Conservation (phyloP, 1,140 invertebrate species). For the Linepithema humile region DNA sequence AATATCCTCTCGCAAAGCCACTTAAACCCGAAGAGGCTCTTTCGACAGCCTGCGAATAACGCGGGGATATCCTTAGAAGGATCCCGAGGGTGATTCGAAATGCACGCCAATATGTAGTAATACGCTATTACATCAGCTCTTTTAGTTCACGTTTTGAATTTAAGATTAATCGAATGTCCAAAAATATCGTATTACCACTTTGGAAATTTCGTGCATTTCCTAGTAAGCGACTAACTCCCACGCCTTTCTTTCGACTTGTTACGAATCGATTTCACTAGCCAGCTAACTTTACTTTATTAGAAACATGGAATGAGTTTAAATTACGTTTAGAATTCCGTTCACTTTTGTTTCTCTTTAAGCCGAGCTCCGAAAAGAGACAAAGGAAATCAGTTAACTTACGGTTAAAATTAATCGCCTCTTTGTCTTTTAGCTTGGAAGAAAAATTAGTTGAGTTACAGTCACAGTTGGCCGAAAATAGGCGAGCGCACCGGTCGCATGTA, state of each 20-base stretch:
- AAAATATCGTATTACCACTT: background rate
- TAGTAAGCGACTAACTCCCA: background rate
- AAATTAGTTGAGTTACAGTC: conserved; percentile 1
- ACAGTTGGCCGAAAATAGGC: background rate
- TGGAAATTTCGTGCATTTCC: background rate
- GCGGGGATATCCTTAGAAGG: conserved; percentile 5
- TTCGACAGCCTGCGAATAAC: conserved; percentile 10
- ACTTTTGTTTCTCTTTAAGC: background rate
- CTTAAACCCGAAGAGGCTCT: conserved; percentile 32
- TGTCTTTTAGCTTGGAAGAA: background rate
- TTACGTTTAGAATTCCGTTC: conserved; percentile 1
- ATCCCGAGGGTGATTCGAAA: background rate
- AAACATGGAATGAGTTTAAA: background rate
- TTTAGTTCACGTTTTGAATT: background rate
- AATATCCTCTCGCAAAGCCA: conserved; percentile 48
- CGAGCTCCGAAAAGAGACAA: background rate
- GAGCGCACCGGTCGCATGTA: background rate
- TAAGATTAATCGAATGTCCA: conserved; percentile 17
- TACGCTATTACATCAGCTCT: background rate
- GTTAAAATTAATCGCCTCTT: conserved; percentile 10
- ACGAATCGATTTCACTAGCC: background rate
- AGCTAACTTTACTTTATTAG: background rate
- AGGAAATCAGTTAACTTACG: background rate
- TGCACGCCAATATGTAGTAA: conserved; percentile 22
- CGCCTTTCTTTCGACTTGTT: background rate